Evolutionary conservation across 1,140 invertebrate genomes (phyloP).

Genomic region (Pantala flavescens): DNA sequence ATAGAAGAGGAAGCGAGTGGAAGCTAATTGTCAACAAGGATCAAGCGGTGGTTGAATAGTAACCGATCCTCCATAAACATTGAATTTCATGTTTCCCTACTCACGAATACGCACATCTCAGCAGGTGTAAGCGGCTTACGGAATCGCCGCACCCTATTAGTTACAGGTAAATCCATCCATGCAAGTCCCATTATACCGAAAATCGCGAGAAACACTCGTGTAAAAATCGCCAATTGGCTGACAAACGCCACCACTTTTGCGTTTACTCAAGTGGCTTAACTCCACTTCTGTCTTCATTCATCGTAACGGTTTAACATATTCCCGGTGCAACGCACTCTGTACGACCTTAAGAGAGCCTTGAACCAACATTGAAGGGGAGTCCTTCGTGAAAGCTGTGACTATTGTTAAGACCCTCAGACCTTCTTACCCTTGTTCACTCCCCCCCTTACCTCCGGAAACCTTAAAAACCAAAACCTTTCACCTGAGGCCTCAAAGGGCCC

Average conservation of each 20-base stretch:
- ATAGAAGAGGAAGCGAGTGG: too few species aligned
- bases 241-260: neutral
- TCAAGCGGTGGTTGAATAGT: too few species aligned
- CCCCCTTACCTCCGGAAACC: neutral
- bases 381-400: neutral
- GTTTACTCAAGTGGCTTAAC: neutral
- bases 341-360: neutral
- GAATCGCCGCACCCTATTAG: too few species aligned
- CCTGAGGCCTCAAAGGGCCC: neutral
- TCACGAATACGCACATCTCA: too few species aligned
- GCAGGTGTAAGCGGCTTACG: too few species aligned
- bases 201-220: neutral
- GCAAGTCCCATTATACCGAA: neutral
- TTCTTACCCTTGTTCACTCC: neutral
- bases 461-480: neutral
- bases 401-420: neutral
- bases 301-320: conserved; percentile 3
- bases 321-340: neutral
- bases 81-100: too few species aligned
- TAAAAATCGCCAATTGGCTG: neutral
- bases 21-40: too few species aligned
- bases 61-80: too few species aligned
- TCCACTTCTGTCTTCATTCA: neutral
- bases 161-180: too few species aligned
- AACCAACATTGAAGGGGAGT: neutral